These are phyloP conservation scores for Chesias legatella DNA, from an alignment of 2,888 invertebrate genomes.

Conservation along the genomic window DNA sequence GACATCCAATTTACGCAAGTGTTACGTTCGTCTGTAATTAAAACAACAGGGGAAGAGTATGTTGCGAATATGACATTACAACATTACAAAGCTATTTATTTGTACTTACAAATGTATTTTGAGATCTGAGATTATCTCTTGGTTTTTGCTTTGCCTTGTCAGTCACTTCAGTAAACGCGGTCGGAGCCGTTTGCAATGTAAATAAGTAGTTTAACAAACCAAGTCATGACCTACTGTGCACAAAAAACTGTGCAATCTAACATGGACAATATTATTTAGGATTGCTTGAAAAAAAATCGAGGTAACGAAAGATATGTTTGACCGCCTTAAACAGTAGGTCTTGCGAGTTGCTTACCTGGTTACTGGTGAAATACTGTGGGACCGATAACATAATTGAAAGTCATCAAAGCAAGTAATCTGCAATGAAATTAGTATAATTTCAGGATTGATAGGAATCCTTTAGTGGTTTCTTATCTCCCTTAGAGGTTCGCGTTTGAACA, in stretches of 20 bases:
- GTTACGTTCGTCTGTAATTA: slow-evolving; percentile 12
- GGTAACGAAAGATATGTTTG: slow-evolving; percentile 54
- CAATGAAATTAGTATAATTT: too few relatives aligned
- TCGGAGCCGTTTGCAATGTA: slow-evolving; percentile 10
- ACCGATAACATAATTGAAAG: too few relatives aligned
- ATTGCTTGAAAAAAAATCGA: slow-evolving; percentile 50
- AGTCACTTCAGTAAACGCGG: slow-evolving; percentile 6
- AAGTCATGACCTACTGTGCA: slow-evolving; percentile 35
- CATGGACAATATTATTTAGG: slow-evolving; percentile 36
- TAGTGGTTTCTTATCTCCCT: too few relatives aligned
- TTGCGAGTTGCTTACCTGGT: slow-evolving; percentile 60
- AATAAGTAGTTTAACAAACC: slow-evolving; percentile 27
- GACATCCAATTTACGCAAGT: slow-evolving; percentile 21
- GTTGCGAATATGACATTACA: too few relatives aligned
- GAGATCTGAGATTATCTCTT: neutral
- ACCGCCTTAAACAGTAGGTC: slow-evolving; percentile 31
- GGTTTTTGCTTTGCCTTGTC: neutral
- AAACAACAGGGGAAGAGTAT: slow-evolving; percentile 1
- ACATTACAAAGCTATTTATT: too few relatives aligned
- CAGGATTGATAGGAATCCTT: too few relatives aligned
- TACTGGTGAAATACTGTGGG: slow-evolving; percentile 31
- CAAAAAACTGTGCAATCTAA: slow-evolving; percentile 27
- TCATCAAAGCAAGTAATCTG: too few relatives aligned
- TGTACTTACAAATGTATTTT: too few relatives aligned
- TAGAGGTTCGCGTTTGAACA: too few relatives aligned